Evolutionary conservation across 1,140 invertebrate species (phyloP), one percentile per base, ranked within the genome.

Genomic region (Microplitis mediator): DNA sequence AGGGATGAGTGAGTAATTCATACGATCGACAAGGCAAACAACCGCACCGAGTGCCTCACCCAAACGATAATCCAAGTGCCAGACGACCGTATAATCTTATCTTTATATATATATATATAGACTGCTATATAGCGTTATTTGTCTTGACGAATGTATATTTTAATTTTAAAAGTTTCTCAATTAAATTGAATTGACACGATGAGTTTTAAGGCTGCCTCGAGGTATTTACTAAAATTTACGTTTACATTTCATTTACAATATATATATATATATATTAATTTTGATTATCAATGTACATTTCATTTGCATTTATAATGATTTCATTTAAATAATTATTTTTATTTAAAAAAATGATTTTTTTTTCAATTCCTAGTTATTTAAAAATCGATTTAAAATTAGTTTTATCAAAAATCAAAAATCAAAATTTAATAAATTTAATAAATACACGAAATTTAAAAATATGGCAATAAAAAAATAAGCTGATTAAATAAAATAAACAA

Each of bases 161-260:
- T 78, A 77, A 80, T 80, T 83, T 67, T 77, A 81, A 80, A 81
- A 84, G 75, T 84, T 84, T 82, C 77, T 75, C 80, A 82, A 83
- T 84, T 82, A 83, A 83, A 78, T 78, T 75, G 81, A 82, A 81
- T 74, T 75, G 71, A 23, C 23, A 23, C 23, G 23, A 23, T 23
- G 23, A 23, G 23, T 23, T 23, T 23, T 23, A 34, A 50, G 45
- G 45, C 45, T 9, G 45, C 45, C 45, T 23, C 23, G 23, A 23
- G 23, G 23, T 23, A 23, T 23, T 23, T 23, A 23, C 23, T 23
- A 23, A 23, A 50, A 50, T 50, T n/a, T 54, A 54, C 51, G 51
- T 54, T 54, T 9, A 1, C 51, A 54, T 54, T n/a, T 54, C 51
- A 54, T 23, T 23, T 23, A 23, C 23, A 23, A 23, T 23, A 23